Evolutionary conservation across 2,113 vertebrate genomes (phyloP).

Genomic region (Pogona vitticeps): DNA sequence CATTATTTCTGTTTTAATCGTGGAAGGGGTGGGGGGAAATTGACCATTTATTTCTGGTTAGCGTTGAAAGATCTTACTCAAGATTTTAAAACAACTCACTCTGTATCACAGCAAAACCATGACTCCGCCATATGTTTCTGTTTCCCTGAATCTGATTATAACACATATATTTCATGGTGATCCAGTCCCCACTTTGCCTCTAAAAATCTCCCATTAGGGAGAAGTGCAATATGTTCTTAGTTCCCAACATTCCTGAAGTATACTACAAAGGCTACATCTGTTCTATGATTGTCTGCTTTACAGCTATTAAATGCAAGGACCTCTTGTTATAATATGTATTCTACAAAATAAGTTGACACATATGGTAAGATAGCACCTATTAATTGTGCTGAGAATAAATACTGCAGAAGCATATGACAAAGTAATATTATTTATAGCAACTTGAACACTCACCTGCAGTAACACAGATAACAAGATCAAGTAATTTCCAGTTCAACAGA

Average conservation of each 20-base stretch:
- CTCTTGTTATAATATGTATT: neutral
- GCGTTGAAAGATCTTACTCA: neutral
- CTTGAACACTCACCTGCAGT: conserved; percentile 17
- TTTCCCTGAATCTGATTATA: neutral
- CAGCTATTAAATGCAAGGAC: neutral
- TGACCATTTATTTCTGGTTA: no score
- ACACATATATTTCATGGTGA: neutral
- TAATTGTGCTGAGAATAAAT: conserved; percentile 20
- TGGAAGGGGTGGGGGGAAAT: no score
- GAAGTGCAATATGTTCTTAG: neutral
- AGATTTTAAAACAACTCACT: neutral
- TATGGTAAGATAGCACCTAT: conserved; percentile 3
- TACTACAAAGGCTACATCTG: neutral
- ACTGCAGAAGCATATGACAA: neutral
- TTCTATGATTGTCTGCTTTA: neutral
- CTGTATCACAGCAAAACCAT: neutral
- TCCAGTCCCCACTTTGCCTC: neutral
- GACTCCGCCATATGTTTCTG: neutral
- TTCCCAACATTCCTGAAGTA: neutral
- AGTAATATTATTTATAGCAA: conserved; percentile 41
- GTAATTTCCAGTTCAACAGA: conserved; percentile 22
- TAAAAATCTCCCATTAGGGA: neutral
- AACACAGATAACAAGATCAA: neutral
- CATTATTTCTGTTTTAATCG: no score
- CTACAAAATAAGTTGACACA: neutral